Conservation (phyloP, 1,140 invertebrate genomes). For the Drosophila lowei region DNA sequence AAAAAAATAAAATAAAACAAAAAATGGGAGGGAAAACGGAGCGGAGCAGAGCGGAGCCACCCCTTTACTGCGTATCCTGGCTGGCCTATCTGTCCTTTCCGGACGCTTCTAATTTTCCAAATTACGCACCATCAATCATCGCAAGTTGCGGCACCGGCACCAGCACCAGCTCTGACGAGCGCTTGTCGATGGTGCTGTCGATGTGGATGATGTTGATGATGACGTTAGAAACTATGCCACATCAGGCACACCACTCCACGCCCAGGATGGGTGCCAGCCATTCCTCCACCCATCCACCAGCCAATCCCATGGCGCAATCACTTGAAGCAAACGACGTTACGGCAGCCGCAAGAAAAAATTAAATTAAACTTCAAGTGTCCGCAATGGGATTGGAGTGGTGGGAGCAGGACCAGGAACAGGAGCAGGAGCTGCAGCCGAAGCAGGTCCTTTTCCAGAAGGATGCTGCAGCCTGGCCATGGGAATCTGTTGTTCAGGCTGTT, state of each 20-base stretch:
- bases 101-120: conserved; percentile 78
- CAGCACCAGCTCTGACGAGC: conserved; percentile 62
- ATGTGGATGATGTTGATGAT: conserved; percentile 63
- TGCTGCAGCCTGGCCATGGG: conserved; percentile 19
- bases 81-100: conserved; percentile 26
- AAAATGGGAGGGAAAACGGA: conserved; percentile 18
- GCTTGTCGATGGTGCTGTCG: conserved; percentile 57
- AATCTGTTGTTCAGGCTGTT: conserved; percentile 37
- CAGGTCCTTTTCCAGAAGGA: conserved; percentile 18
- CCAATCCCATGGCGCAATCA: conserved; percentile 69
- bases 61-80: conserved; percentile 58
- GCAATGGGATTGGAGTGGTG: conserved; percentile 39
- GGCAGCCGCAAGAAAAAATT: conserved; percentile 75
- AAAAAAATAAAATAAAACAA: conserved; percentile 41
- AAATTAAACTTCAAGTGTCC: conserved; percentile 78
- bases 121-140: conserved; percentile 82
- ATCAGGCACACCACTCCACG: conserved; percentile 6
- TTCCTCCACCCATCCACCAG: conserved; percentile 39
- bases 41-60: conserved; percentile 50
- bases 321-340: conserved; percentile 63
- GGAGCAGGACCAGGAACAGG: neutral
- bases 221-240: conserved; percentile 57
- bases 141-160: conserved; percentile 52
- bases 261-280: too few relatives aligned
- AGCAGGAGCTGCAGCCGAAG: too few relatives aligned